phyloP scores from a whole-genome alignment of 1,140 invertebrate species.

The Hestina assimilis region DNA sequence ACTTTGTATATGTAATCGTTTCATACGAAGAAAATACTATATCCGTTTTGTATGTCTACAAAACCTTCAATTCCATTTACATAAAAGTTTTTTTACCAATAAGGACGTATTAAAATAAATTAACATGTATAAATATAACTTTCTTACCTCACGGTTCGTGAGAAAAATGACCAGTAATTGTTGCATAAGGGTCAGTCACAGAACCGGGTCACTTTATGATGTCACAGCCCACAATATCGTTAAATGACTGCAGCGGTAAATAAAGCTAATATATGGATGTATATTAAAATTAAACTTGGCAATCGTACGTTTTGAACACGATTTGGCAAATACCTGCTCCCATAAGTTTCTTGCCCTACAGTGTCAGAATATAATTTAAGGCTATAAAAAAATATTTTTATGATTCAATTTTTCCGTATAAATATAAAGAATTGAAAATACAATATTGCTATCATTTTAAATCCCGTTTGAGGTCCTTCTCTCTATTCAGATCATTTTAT shows the following conservation, averaged over 20 bases:
- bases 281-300: not conserved
- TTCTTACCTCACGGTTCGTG: no score
- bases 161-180: no score
- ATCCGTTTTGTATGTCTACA: no score
- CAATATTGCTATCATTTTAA: no score
- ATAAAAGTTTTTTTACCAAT: not conserved
- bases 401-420: no score
- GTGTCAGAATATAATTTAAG: not conserved
- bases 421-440: no score
- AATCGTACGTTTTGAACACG: not conserved
- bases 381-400: not conserved
- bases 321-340: not conserved
- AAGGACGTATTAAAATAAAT: no score
- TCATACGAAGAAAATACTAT: no score
- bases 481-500: no score
- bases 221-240: conserved; percentile 5
- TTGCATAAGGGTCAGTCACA: conserved; percentile 9
- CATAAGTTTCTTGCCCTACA: not conserved
- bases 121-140: not conserved
- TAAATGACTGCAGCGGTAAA: conserved; percentile 11
- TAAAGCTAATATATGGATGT: not conserved
- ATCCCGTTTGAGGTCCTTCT: no score
- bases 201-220: conserved; percentile 16
- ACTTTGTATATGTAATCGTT: no score
- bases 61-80: no score